Evolutionary conservation across 2,888 invertebrate species (phyloP).

Genomic region (Gnatocerus cornutus): DNA sequence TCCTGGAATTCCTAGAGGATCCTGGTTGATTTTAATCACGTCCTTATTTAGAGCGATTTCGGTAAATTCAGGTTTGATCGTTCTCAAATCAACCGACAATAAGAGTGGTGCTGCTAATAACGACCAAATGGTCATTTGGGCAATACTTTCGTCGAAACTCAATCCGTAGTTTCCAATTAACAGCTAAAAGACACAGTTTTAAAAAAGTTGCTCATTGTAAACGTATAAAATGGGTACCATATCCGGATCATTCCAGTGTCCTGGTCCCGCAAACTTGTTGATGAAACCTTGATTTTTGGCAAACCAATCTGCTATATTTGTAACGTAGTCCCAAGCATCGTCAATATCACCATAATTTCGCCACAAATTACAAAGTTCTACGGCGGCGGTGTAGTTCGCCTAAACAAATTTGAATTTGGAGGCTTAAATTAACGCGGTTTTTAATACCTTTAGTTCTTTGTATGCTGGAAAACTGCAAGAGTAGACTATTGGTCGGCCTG

Average conservation of each 20-base stretch:
- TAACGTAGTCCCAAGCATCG: conserved; percentile 78
- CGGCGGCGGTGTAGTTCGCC: conserved; percentile 76
- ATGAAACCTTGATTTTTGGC: conserved; percentile 77
- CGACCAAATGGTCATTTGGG: conserved; percentile 85
- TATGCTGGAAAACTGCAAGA: conserved; percentile 89
- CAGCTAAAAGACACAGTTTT: conserved; percentile 65
- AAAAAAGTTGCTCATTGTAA: no score
- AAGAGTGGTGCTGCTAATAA: conserved; percentile 82
- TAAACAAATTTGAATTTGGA: conserved; percentile 62
- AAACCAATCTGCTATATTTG: conserved; percentile 77
- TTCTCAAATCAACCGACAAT: conserved; percentile 81
- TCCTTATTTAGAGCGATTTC: conserved; percentile 77
- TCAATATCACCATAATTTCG: conserved; percentile 81
- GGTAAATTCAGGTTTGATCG: conserved; percentile 75
- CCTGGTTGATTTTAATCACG: conserved; percentile 80
- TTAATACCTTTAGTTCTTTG: conserved; percentile 73
- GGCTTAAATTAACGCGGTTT: no score
- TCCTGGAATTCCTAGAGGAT: conserved; percentile 77
- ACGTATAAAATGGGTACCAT: conserved; percentile 73
- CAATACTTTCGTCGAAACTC: conserved; percentile 79
- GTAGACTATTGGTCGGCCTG: conserved; percentile 77
- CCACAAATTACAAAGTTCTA: conserved; percentile 80
- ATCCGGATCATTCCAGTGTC: conserved; percentile 84
- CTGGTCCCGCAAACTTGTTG: conserved; percentile 77
- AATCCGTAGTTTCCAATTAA: conserved; percentile 78